phyloP scores from a whole-genome alignment of 1,140 invertebrate genomes.

The Papilio machaon region DNA sequence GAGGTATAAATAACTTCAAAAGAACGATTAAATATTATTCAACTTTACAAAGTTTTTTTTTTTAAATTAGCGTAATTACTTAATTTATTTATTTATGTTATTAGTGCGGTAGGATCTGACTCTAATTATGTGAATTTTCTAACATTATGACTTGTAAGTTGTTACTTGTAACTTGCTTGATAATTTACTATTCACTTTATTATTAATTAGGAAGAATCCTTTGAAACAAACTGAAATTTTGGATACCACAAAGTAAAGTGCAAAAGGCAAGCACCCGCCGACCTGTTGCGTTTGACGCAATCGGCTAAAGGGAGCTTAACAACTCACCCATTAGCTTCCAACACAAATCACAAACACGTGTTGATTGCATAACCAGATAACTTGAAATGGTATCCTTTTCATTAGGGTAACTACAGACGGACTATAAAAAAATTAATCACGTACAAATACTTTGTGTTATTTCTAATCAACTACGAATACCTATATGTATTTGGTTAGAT shows the following conservation, averaged over 20 bases:
- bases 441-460: not conserved
- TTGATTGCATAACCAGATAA: constrained; percentile 47
- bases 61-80: too few species aligned
- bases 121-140: too few species aligned
- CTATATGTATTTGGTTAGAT: too few species aligned
- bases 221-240: constrained; percentile 10
- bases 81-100: too few species aligned
- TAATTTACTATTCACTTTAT: not conserved
- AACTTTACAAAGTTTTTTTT: too few species aligned
- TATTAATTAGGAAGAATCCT: not conserved
- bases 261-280: constrained; percentile 44
- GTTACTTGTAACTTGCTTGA: not conserved
- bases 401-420: constrained; percentile 17
- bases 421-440: constrained; percentile 34
- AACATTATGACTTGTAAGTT: too few species aligned
- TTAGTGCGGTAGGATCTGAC: too few species aligned
- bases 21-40: too few species aligned
- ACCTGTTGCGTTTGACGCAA: constrained; percentile 57
- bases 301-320: constrained; percentile 64
- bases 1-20: not conserved
- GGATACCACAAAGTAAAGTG: constrained; percentile 45
- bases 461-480: too few species aligned
- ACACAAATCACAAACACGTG: constrained; percentile 76
- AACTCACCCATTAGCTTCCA: constrained; percentile 63
- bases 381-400: constrained; percentile 31